Evolutionary conservation across 2,888 invertebrate genomes (phyloP).

Genomic region (Chrysolina americana): DNA sequence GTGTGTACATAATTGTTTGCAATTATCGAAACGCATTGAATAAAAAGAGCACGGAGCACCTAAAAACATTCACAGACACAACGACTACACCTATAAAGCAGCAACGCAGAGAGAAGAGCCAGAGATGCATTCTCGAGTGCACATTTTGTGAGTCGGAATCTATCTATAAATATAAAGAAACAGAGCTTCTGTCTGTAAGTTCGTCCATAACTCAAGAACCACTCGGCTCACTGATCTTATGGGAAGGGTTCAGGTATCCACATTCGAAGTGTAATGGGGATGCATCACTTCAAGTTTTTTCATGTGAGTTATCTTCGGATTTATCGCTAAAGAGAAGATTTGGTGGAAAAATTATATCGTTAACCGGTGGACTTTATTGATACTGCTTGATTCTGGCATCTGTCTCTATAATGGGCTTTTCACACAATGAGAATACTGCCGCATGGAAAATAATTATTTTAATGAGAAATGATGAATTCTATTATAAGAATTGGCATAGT

Average conservation of each 20-base stretch:
- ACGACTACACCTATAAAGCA: conserved; percentile 11
- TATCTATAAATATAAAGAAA: conserved; percentile 19
- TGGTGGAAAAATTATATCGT: background rate
- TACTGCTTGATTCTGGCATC: too few species aligned
- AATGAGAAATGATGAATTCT: too few species aligned
- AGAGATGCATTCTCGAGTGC: conserved; percentile 20
- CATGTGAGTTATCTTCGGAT: background rate
- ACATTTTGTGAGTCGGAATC: conserved; percentile 19
- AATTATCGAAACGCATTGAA: conserved; percentile 18
- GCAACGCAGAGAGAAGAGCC: background rate
- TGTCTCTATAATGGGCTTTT: too few species aligned
- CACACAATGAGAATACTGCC: too few species aligned
- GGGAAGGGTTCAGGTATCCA: conserved; percentile 1
- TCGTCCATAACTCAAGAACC: conserved; percentile 15
- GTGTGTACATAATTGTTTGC: conserved; percentile 6
- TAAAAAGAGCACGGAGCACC: conserved; percentile 9
- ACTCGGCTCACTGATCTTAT: conserved; percentile 18
- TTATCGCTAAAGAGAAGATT: background rate
- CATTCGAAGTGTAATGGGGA: background rate
- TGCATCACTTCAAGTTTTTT: background rate
- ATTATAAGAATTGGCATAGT: too few species aligned
- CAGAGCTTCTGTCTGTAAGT: conserved; percentile 13
- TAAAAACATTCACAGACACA: conserved; percentile 19
- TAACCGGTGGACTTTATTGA: background rate
- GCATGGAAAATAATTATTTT: too few species aligned